These are phyloP conservation scores for Stercorarius parasiticus DNA, from an alignment of 2,113 vertebrate species.

Conservation along the genomic window DNA sequence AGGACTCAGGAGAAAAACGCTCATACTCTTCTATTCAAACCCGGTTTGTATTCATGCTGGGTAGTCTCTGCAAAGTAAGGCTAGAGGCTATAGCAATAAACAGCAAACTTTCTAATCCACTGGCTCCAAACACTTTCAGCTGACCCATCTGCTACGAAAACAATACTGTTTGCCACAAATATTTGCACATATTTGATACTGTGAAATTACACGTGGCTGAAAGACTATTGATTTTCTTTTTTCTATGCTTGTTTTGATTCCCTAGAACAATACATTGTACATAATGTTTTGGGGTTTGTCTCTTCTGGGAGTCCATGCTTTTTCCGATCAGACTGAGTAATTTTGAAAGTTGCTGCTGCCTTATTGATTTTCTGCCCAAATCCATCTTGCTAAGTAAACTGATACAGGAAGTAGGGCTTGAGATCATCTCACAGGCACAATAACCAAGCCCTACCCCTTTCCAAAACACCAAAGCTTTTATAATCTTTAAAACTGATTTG, in stretches of 20 bases:
- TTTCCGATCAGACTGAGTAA: slow-evolving; percentile 22
- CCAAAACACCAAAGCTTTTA: background rate
- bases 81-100: background rate
- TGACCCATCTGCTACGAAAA: background rate
- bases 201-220: background rate
- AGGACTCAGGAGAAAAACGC: background rate
- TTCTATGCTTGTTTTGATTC: slow-evolving; percentile 26
- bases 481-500: slow-evolving; percentile 6
- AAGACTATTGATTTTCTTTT: slow-evolving; percentile 33
- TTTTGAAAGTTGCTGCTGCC: slow-evolving; percentile 37
- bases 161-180: background rate
- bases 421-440: background rate
- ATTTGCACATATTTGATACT: slow-evolving; percentile 29
- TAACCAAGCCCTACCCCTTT: background rate
- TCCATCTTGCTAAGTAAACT: slow-evolving; percentile 48
- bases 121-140: background rate
- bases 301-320: background rate
- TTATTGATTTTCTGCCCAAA: slow-evolving; percentile 51
- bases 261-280: background rate
- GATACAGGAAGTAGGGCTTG: background rate
- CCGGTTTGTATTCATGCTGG: background rate
- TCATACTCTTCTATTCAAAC: background rate
- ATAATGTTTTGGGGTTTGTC: background rate
- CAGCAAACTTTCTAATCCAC: background rate
- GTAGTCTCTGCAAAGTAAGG: background rate